Evolutionary conservation across 1,140 invertebrate genomes (phyloP).

Genomic region (Hyles vespertilio): DNA sequence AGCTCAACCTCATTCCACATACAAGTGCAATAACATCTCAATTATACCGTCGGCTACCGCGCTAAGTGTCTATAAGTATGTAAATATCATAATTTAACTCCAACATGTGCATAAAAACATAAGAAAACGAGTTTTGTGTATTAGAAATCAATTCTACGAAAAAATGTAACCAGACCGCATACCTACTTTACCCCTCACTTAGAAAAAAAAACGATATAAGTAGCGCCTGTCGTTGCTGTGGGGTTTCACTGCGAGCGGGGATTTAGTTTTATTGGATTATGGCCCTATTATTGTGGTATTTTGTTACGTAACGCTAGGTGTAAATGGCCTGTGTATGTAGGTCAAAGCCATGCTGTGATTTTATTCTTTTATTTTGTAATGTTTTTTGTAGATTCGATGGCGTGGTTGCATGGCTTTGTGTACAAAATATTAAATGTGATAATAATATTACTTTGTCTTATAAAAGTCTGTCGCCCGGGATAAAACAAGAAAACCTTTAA

Average conservation of each 20-base stretch:
- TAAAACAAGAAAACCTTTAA: no score
- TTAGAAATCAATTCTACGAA: slow-evolving; percentile 6
- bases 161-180: slow-evolving; percentile 5
- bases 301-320: no score
- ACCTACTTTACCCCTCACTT: slow-evolving; percentile 1
- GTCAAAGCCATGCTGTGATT: no score
- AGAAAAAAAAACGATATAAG: slow-evolving; percentile 1
- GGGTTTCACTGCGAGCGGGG: slow-evolving; percentile 8
- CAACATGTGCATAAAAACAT: slow-evolving; percentile 3
- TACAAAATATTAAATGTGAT: no score
- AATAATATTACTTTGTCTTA: no score
- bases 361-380: neutral
- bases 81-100: neutral
- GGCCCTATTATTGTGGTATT: neutral
- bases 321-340: no score
- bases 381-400: neutral
- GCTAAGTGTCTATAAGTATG: no score
- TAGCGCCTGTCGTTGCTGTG: neutral
- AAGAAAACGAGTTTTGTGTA: slow-evolving; percentile 4
- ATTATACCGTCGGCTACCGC: no score
- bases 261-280: slow-evolving; percentile 10
- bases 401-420: no score
- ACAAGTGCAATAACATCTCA: no score
- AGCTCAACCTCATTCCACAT: no score
- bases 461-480: no score